Base-by-base conservation (phyloP, 1,140 invertebrate genomes). In the Trichonephila inaurata region DNA sequence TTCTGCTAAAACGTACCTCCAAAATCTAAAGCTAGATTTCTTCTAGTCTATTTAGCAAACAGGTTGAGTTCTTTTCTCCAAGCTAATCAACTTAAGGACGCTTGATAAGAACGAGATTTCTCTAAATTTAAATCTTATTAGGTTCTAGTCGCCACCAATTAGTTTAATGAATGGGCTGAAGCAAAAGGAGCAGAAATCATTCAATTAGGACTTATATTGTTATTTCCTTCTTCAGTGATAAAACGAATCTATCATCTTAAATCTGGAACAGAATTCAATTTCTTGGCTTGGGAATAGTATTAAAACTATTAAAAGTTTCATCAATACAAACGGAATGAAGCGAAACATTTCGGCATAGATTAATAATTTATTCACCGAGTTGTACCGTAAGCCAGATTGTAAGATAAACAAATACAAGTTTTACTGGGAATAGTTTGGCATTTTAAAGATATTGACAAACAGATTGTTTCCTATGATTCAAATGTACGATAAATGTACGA, bases 51-150 rank as follows among this genome's bases (percentile, higher is more conserved):
- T 51, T 51, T 10, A 6, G 62, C 19, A 64, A 64, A 64, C 62
- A 21, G 16, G 21, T 24, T 8, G 12, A 69, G 66, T n/a, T 69
- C 21, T 24, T 72, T 72, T 72, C 5, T 14, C 8, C 21, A 85
- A 85, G 0, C n/a, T 85, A 60, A 85, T 61, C 21, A 18, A 6
- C 21, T 85, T 85, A 60, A 28, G n/a, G 61, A 85, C 24, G 21
- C 58, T 4, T 10, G 4, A 4, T 4, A 6, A 58, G 5, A 58
- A 28, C 83, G 24, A 24, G 0, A 12, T 64, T 14, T 64, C 18
- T 10, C 2, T 28, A 88, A 88, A 61, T 88, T 88, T 88, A 88
- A 77, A 66, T 88, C 60, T 7, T 16, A 88, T 66, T 88, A 14
- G 58, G 28, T 5, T 19, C 21, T 8, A 61, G 21, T 88, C 61